Percentiles rank a stretch among this genome's conserved stretches.
phyloP scores from a whole-genome alignment of 1,140 invertebrate genomes.

The Leptestheria dahalacensis region DNA sequence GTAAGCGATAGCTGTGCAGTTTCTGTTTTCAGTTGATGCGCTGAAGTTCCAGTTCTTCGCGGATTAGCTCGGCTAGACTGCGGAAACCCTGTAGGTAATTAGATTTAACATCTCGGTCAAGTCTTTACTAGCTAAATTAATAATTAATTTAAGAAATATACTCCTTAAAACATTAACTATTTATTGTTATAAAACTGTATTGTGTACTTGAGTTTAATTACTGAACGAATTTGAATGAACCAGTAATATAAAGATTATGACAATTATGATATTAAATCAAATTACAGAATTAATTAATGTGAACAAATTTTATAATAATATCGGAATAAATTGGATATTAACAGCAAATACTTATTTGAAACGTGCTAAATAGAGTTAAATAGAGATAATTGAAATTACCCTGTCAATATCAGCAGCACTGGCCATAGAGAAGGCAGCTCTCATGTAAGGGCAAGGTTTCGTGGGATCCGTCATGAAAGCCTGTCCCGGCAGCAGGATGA shows the following conservation, averaged over 20 bases:
- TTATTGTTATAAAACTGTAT: too few species aligned
- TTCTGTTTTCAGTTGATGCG: neutral
- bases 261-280: too few species aligned
- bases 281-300: too few species aligned
- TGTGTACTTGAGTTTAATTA: too few species aligned
- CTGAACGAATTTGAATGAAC: too few species aligned
- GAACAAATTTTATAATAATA: too few species aligned
- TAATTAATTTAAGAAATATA: neutral
- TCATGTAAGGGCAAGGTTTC: constrained; percentile 42
- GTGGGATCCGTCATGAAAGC: constrained; percentile 44
- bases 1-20: neutral
- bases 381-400: constrained; percentile 24
- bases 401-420: constrained; percentile 43
- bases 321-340: too few species aligned
- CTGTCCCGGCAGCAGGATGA: constrained; percentile 51
- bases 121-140: neutral
- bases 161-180: too few species aligned
- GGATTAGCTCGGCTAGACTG: constrained; percentile 14
- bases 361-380: too few species aligned
- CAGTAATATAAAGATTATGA: too few species aligned
- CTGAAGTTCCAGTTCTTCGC: constrained; percentile 14
- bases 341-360: too few species aligned
- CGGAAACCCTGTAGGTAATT: constrained; percentile 10
- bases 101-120: too few species aligned
- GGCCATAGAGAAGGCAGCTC: constrained; percentile 49